Evolutionary conservation across 2,797 vertebrate genomes (phyloP).

Genomic region (Lutjanus argentimaculatus): DNA sequence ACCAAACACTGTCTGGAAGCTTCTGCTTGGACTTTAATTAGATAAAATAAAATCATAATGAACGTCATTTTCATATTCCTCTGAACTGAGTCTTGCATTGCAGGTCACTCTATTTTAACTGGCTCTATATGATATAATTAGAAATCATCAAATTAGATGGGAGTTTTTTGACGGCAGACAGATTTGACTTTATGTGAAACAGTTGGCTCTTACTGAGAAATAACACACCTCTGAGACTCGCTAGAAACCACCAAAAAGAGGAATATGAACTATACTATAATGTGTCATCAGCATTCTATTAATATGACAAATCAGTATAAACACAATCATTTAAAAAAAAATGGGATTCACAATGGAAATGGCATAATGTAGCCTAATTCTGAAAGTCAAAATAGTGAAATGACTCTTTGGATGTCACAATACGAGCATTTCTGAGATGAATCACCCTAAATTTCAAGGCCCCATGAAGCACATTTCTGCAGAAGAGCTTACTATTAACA

Average conservation of each 20-base stretch:
- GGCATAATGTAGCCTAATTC: neutral
- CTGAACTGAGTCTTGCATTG: neutral
- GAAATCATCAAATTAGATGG: neutral
- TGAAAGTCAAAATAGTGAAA: conserved; percentile 11
- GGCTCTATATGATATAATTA: neutral
- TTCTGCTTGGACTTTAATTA: neutral
- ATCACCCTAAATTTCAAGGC: conserved; percentile 3
- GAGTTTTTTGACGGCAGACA: neutral
- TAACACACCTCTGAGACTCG: neutral
- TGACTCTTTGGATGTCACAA: conserved; percentile 20
- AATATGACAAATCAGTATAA: neutral
- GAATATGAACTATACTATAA: neutral
- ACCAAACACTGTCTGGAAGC: neutral
- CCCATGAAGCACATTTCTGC: neutral
- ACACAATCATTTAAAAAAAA: neutral
- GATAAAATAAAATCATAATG: neutral
- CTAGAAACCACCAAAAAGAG: neutral
- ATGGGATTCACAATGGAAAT: neutral
- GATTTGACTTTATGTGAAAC: neutral
- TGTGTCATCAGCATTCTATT: neutral
- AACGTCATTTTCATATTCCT: neutral
- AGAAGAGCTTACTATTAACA: conserved; percentile 15
- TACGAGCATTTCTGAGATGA: conserved; percentile 18
- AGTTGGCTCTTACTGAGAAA: neutral
- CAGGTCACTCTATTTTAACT: neutral